Evolutionary conservation across 2,113 vertebrate species (phyloP).

Genomic region (Strix uralensis): DNA sequence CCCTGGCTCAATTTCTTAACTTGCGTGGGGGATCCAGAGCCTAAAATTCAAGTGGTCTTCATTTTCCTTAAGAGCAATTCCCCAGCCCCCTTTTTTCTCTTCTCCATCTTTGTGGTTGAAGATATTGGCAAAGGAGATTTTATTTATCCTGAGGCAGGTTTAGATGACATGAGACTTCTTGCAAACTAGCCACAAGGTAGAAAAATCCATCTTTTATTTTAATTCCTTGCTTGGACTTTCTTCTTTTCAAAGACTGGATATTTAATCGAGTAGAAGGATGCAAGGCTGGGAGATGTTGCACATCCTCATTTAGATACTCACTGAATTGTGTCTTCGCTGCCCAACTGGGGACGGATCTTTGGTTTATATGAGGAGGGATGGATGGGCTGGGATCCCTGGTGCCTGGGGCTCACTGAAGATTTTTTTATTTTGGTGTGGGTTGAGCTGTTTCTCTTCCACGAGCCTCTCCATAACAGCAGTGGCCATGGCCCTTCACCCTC

Average conservation of each 20-base stretch:
- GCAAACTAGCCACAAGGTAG: background rate
- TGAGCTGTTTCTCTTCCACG: background rate
- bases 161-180: background rate
- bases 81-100: background rate
- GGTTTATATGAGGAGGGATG: background rate
- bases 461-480: background rate
- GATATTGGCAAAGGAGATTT: background rate
- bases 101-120: background rate
- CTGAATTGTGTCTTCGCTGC: background rate
- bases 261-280: background rate
- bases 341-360: background rate
- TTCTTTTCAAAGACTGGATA: background rate
- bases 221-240: background rate
- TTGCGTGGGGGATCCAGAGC: background rate
- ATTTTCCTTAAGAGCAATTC: background rate
- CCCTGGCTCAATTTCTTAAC: background rate
- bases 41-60: background rate
- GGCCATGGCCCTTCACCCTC: background rate
- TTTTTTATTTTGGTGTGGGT: background rate
- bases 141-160: background rate
- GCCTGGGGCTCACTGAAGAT: background rate
- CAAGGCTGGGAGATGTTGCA: background rate
- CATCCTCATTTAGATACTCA: background rate
- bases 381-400: background rate
- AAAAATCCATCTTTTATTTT: background rate